Evolutionary conservation across 2,888 invertebrate genomes (phyloP).

Genomic region (Tanytarsus gracilentus): DNA sequence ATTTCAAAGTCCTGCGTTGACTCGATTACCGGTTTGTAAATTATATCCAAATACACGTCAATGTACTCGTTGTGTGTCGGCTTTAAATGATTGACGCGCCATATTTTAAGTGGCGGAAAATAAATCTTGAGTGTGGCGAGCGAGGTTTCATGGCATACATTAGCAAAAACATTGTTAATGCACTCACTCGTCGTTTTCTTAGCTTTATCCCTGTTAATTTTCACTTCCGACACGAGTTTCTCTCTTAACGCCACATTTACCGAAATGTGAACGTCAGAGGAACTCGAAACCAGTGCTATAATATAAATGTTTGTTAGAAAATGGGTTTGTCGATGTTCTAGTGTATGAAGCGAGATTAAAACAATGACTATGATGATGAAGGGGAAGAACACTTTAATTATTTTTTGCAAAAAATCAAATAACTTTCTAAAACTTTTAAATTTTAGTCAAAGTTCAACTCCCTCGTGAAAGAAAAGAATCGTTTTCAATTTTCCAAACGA

Average conservation of each 20-base stretch:
- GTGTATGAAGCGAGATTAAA: background rate
- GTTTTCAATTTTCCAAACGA: conserved; percentile 17
- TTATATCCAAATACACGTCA: conserved; percentile 48
- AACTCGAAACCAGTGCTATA: conserved; percentile 42
- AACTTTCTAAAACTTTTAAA: no score
- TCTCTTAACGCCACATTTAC: conserved; percentile 73
- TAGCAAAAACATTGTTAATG: conserved; percentile 55
- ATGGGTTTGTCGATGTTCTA: background rate
- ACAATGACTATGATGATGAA: no score
- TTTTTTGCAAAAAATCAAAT: no score
- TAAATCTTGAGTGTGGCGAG: conserved; percentile 74
- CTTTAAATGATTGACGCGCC: conserved; percentile 44
- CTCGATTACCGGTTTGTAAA: conserved; percentile 65
- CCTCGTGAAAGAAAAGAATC: conserved; percentile 4
- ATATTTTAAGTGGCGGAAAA: conserved; percentile 61
- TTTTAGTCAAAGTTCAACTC: no score
- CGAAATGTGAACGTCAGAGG: conserved; percentile 64
- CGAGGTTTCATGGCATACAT: conserved; percentile 65
- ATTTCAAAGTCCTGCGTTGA: conserved; percentile 65
- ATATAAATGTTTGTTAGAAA: background rate
- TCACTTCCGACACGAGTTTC: conserved; percentile 70
- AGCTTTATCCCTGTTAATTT: conserved; percentile 62
- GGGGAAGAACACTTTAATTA: no score
- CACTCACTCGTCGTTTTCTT: conserved; percentile 67
- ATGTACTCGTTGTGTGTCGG: conserved; percentile 35